These are phyloP conservation scores for Pogonognathellus flavescens DNA, from an alignment of 1,140 invertebrate species.

Conservation along the genomic window DNA sequence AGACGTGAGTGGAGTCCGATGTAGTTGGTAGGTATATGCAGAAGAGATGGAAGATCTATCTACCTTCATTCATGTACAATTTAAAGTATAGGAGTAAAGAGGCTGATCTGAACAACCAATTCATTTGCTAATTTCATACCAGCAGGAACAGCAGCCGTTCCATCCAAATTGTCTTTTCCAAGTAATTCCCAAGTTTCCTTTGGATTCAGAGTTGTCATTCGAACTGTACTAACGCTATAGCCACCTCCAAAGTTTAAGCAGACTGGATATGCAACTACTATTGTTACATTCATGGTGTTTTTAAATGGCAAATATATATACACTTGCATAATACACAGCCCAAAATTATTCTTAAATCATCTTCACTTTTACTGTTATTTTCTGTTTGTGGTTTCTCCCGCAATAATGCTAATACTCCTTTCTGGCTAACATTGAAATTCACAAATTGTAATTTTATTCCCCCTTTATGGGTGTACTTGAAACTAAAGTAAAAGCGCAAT, in stretches of 20 bases:
- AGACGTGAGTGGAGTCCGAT: neutral
- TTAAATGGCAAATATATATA: neutral
- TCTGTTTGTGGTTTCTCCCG: neutral
- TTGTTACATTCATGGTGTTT: neutral
- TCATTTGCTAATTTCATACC: constrained; percentile 62
- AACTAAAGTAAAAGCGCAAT: no score
- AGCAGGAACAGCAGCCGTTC: neutral
- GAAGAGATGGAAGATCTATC: neutral
- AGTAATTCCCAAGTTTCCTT: constrained; percentile 47
- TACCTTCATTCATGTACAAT: neutral
- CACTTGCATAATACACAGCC: neutral
- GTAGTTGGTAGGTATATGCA: neutral
- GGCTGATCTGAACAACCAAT: constrained; percentile 55
- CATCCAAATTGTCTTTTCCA: constrained; percentile 46
- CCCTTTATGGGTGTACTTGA: constrained; percentile 4
- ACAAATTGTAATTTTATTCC: constrained; percentile 21
- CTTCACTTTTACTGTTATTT: neutral
- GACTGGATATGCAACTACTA: neutral
- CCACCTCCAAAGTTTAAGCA: neutral
- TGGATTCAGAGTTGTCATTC: constrained; percentile 21
- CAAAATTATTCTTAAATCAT: constrained; percentile 6
- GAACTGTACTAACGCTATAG: neutral
- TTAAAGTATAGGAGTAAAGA: neutral
- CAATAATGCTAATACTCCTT: neutral
- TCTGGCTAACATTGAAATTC: neutral